A percentile compares a stretch with the other conserved stretches of the same genome.
These are phyloP conservation scores for Halcyon malimbica DNA, from an alignment of 2,113 vertebrate species.

Conservation along the genomic window DNA sequence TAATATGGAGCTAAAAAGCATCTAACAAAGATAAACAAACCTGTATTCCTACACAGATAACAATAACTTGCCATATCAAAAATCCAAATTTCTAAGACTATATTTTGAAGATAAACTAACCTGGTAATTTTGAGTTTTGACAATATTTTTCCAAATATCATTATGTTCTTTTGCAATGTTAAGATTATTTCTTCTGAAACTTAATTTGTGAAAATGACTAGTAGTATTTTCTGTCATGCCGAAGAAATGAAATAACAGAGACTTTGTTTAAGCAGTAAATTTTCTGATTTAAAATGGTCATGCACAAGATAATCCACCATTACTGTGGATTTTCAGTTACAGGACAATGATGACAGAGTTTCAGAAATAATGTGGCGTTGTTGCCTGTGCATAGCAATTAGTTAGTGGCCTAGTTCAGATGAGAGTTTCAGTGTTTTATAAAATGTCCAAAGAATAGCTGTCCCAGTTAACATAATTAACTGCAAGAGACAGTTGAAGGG, in stretches of 20 bases:
- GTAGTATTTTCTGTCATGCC: background rate
- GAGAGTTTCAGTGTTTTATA: constrained; percentile 36
- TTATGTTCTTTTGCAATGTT: background rate
- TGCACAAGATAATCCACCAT: background rate
- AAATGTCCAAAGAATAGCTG: constrained; percentile 60
- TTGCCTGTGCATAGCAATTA: constrained; percentile 62
- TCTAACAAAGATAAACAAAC: background rate
- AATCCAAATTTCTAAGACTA: background rate
- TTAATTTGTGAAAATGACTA: background rate
- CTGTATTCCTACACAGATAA: background rate
- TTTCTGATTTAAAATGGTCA: background rate
- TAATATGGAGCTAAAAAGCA: background rate
- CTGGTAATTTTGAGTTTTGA: background rate
- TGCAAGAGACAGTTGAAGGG: constrained; percentile 28
- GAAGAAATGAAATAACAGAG: background rate
- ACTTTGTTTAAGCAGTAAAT: background rate
- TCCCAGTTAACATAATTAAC: constrained; percentile 62
- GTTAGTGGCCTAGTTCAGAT: constrained; percentile 63
- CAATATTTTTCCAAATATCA: background rate
- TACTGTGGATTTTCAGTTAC: background rate
- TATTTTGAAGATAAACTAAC: background rate
- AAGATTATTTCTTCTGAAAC: background rate
- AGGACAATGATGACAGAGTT: constrained; percentile 7
- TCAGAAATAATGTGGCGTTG: constrained; percentile 56
- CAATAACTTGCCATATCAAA: background rate